These are phyloP conservation scores for Hemitrygon akajei DNA, from an alignment of 2,797 vertebrate species.

Conservation along the genomic window DNA sequence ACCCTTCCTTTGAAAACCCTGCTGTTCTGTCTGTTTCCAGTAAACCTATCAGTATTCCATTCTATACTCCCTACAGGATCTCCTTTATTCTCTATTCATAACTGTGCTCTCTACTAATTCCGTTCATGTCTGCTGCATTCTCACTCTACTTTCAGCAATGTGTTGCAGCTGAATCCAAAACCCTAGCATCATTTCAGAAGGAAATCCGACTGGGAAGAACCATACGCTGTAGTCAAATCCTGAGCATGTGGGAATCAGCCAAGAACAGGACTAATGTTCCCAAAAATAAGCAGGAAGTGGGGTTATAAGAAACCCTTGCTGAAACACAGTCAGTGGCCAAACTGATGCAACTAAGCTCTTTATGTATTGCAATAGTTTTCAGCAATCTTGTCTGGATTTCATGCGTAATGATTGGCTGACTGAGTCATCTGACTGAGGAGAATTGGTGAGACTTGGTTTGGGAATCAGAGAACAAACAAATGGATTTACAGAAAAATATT, in stretches of 20 bases:
- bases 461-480: too few relatives aligned
- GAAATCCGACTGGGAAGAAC: not conserved
- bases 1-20: too few relatives aligned
- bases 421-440: not conserved
- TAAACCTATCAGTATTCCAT: too few relatives aligned
- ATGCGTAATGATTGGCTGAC: not conserved
- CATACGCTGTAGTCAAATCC: not conserved
- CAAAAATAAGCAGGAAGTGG: not conserved
- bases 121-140: not conserved
- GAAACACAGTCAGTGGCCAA: not conserved
- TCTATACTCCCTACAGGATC: too few relatives aligned
- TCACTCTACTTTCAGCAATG: not conserved
- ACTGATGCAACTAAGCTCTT: not conserved
- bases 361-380: not conserved
- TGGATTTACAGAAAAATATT: too few relatives aligned
- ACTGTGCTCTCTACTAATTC: not conserved
- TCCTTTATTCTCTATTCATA: too few relatives aligned
- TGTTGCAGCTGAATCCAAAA: not conserved
- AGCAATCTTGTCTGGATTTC: not conserved
- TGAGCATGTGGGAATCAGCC: not conserved
- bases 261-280: not conserved
- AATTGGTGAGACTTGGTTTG: not conserved
- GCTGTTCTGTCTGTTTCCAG: too few relatives aligned
- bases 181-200: not conserved
- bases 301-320: not conserved